A percentile compares a stretch with the other conserved stretches of the same genome.
These are phyloP conservation scores for Carpatolechia fugitivella DNA, from an alignment of 2,888 invertebrate genomes.

Conservation along the genomic window DNA sequence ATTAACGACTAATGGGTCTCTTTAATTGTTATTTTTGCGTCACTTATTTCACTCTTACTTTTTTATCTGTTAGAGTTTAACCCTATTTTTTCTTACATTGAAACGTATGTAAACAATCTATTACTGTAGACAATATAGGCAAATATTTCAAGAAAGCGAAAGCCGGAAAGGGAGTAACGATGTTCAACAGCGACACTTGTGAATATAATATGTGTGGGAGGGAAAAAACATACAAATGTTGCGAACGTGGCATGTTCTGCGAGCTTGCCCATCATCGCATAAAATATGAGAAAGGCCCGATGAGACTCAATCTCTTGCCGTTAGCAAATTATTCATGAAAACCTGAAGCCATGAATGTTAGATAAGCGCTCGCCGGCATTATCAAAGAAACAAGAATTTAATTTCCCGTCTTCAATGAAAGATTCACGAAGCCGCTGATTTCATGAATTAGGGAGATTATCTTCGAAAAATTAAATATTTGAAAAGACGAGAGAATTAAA, in stretches of 20 bases:
- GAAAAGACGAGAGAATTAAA: too few relatives aligned
- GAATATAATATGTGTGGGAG: constrained; percentile 5
- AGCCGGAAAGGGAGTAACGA: constrained; percentile 17
- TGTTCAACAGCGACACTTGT: constrained; percentile 8
- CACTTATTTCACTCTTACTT: too few relatives aligned
- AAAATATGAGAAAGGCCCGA: constrained; percentile 16
- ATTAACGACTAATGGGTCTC: too few relatives aligned
- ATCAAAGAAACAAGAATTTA: background rate
- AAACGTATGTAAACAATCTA: too few relatives aligned
- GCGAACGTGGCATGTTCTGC: constrained; percentile 8
- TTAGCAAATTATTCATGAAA: constrained; percentile 54
- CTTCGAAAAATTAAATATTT: background rate
- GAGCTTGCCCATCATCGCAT: constrained; percentile 17
- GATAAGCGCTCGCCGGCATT: constrained; percentile 44
- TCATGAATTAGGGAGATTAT: background rate
- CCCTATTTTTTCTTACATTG: too few relatives aligned
- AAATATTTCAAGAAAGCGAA: constrained; percentile 8
- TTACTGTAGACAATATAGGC: background rate
- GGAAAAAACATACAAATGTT: constrained; percentile 24
- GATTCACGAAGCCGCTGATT: background rate
- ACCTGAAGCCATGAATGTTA: constrained; percentile 56
- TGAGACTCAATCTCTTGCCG: constrained; percentile 28
- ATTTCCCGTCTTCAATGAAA: background rate
- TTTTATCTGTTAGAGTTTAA: too few relatives aligned
- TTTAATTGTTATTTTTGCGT: too few relatives aligned